phyloP scores from a whole-genome alignment of 2,113 vertebrate genomes.

The Colaptes auratus region DNA sequence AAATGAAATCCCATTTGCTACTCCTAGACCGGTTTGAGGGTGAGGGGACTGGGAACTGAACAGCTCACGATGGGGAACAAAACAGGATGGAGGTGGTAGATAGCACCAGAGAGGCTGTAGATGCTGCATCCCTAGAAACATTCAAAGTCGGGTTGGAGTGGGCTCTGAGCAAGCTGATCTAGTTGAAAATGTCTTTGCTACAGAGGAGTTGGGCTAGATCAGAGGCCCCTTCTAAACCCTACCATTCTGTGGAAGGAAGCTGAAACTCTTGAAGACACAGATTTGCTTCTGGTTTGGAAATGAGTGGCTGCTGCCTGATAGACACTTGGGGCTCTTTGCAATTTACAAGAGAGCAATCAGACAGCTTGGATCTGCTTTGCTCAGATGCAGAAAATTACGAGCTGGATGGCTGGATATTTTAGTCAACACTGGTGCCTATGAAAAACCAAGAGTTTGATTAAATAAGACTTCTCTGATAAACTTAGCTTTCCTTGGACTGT shows the following conservation, averaged over 20 bases:
- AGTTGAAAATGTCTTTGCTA: too few relatives aligned
- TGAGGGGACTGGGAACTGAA: background rate
- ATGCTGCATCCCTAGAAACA: too few relatives aligned
- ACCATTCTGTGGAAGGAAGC: background rate
- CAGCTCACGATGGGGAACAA: background rate
- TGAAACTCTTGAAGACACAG: background rate
- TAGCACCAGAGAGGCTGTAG: too few relatives aligned
- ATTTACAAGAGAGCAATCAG: conserved; percentile 55
- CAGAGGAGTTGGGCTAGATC: too few relatives aligned
- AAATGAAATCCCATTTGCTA: background rate
- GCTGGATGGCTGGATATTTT: conserved; percentile 57
- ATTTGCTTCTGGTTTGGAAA: conserved; percentile 36
- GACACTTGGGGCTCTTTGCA: conserved; percentile 44
- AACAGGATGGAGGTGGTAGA: too few relatives aligned
- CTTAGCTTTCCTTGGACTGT: conserved; percentile 41
- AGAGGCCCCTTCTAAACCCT: too few relatives aligned
- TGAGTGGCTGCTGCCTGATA: conserved; percentile 33
- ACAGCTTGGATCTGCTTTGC: conserved; percentile 53
- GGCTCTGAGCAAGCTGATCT: too few relatives aligned
- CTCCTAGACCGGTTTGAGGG: background rate
- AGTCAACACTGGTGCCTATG: conserved; percentile 36
- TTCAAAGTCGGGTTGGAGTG: too few relatives aligned
- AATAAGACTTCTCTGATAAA: conserved; percentile 57
- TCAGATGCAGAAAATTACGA: conserved; percentile 52
- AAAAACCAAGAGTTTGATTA: conserved; percentile 47